Percentiles rank a stretch among this genome's conserved stretches.
Evolutionary conservation across 2,888 invertebrate genomes (phyloP).

Genomic region (Rutpela maculata): DNA sequence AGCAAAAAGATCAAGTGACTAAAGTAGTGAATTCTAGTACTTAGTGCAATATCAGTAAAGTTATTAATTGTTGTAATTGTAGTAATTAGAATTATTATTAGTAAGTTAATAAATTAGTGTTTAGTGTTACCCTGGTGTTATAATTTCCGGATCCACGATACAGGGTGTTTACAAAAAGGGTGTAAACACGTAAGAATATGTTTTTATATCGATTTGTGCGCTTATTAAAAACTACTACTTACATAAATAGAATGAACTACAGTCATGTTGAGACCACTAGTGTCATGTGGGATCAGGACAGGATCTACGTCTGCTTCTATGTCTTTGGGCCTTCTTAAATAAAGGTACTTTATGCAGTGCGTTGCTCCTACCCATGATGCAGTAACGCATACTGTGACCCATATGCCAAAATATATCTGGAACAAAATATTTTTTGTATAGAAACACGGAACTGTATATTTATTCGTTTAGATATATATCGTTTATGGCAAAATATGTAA

Average conservation of each 20-base stretch:
- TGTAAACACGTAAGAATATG: too few relatives aligned
- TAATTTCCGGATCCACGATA: too few relatives aligned
- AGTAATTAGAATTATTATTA: too few relatives aligned
- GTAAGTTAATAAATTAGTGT: too few relatives aligned
- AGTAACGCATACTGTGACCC: conserved; percentile 91
- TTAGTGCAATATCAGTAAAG: too few relatives aligned
- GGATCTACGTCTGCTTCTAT: conserved; percentile 71
- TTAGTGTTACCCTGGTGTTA: too few relatives aligned
- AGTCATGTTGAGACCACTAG: conserved; percentile 71
- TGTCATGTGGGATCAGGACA: conserved; percentile 68
- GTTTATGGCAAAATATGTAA: not conserved
- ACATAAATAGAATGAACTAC: conserved; percentile 73
- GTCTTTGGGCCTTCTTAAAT: conserved; percentile 77
- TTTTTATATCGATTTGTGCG: too few relatives aligned
- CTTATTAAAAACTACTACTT: conserved; percentile 62
- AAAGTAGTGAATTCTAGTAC: too few relatives aligned
- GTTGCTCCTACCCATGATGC: conserved; percentile 95
- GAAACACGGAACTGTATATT: not conserved
- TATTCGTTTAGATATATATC: not conserved
- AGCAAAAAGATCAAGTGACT: too few relatives aligned
- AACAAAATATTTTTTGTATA: conserved; percentile 62
- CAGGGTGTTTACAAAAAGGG: too few relatives aligned
- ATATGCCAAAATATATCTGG: conserved; percentile 92
- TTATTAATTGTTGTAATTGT: too few relatives aligned
- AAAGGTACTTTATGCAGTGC: conserved; percentile 92